phyloP scores from a whole-genome alignment of 2,113 vertebrate species.

The Clinocottus analis region DNA sequence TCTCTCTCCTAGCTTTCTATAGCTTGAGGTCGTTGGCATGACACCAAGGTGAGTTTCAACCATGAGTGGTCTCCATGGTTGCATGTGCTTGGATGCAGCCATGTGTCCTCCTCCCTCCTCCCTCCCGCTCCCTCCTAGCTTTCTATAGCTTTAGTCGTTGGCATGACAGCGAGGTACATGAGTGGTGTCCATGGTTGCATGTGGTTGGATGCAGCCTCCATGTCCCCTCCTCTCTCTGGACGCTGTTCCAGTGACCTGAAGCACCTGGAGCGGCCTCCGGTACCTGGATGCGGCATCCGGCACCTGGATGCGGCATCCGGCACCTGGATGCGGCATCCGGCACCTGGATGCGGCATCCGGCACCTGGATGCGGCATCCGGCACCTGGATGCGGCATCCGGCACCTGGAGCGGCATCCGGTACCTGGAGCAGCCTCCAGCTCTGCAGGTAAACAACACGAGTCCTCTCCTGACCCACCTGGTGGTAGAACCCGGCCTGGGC shows the following conservation, averaged over 20 bases:
- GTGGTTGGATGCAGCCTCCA: neutral
- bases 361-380: no score
- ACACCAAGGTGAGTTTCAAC: neutral
- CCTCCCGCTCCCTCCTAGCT: no score
- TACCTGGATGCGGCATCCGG: no score
- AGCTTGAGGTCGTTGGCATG: neutral
- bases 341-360: no score
- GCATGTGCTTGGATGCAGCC: no score
- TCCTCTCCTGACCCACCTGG: conserved; percentile 85
- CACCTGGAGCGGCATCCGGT: no score
- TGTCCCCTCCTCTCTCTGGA: neutral
- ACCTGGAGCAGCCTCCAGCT: no score
- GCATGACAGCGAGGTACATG: neutral
- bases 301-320: no score
- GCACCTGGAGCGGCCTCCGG: neutral
- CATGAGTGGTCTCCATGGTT: neutral
- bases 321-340: no score
- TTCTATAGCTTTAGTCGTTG: neutral
- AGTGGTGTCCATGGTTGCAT: neutral
- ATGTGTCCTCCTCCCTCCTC: neutral
- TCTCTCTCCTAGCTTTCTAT: no score
- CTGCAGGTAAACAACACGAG: no score
- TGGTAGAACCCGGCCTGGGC: conserved; percentile 99
- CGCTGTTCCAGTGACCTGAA: neutral
- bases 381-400: no score